Base-by-base conservation (phyloP, 2,113 vertebrate genomes). In the Haemorhous mexicanus region DNA sequence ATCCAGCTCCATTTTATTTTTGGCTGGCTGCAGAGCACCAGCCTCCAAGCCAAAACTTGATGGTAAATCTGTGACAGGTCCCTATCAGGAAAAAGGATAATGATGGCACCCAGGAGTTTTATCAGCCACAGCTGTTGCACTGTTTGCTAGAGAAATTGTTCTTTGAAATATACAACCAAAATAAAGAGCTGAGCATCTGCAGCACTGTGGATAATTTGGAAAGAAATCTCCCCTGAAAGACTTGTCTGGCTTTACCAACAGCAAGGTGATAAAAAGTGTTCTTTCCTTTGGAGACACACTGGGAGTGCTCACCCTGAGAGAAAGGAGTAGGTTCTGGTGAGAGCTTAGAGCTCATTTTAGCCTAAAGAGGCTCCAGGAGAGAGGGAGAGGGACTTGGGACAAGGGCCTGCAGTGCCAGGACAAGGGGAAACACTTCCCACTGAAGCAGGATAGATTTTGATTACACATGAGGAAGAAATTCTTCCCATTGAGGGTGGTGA, bases 121-220 rank as follows among this genome's bases (percentile, higher is more conserved):
- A 96, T 92, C 96, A 93, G 95, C 50, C 88, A n/a, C 97, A 97
- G 97, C 97, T 97, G 97, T 46, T 95, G 69, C 41, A 33, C 82
- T 94, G 88, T 93, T 94, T 96, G 92, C 94, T 89, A 92, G 30
- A 94, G 94, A 97, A 97, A 95, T 24, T 86, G 91, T 59, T 97
- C 83, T 95, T 96, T 93, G 96, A 96, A 97, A 96, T 77, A 50
- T 76, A 84, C 0, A 92, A 96, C 92, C 91, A 94, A 96, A 97
- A 96, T 94, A 95, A 97, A 97, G 95, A 96, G 91, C 30, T 14
- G 59, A 78, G 85, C 95, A 90, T 90, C 96, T 97, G 95, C 8
- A 61, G 62, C 37, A 63, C 61, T 69, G 22, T 5, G 58, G 90
- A 53, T 41, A 67, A 91, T 91, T 55, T 75, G 96, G 92, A 75